phyloP scores from a whole-genome alignment of 2,888 invertebrate genomes.

The Cantharis flavilabris region DNA sequence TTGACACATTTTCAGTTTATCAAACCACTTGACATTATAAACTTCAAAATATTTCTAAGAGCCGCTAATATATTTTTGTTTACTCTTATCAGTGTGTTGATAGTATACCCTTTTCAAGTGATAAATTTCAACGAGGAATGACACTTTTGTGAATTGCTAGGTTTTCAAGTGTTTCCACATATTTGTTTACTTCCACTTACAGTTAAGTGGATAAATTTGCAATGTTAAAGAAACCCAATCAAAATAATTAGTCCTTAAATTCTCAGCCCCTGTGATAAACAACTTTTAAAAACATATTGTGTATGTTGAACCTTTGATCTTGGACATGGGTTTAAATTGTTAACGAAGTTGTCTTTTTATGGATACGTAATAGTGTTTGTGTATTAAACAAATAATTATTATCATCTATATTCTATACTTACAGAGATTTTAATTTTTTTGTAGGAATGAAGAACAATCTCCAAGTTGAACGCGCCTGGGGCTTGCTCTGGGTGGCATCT shows the following conservation, averaged over 20 bases:
- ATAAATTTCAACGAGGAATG: neutral
- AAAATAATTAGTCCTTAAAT: no score
- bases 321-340: no score
- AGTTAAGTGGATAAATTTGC: no score
- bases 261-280: no score
- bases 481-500: conserved; percentile 48
- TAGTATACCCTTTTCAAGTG: neutral
- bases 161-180: no score
- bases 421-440: conserved; percentile 35
- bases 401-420: neutral
- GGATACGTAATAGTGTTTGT: no score
- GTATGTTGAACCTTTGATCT: no score
- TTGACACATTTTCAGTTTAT: neutral
- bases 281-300: neutral
- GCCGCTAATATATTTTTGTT: neutral
- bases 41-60: neutral
- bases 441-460: conserved; percentile 46
- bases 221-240: no score
- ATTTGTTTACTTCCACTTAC: no score
- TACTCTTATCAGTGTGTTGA: neutral
- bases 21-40: neutral
- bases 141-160: no score
- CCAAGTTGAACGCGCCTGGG: conserved; percentile 44
- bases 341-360: no score
- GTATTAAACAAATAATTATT: no score